These are phyloP conservation scores for Drosophila cognata DNA, from an alignment of 2,888 invertebrate species.

Conservation along the genomic window DNA sequence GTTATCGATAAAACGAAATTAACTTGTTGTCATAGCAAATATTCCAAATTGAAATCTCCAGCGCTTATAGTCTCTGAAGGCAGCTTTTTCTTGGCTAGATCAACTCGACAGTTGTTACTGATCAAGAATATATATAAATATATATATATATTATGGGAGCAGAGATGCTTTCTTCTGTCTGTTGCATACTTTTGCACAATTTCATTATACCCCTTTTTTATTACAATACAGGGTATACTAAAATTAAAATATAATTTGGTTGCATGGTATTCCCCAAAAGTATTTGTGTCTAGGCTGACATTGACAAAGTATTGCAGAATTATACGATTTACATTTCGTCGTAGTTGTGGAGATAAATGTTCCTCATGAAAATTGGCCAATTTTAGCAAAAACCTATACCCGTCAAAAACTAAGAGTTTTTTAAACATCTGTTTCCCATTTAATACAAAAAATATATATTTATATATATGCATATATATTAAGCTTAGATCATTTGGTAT, in stretches of 20 bases:
- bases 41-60: background rate
- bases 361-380: background rate
- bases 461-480: background rate
- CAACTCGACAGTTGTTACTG: background rate
- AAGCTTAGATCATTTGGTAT: background rate
- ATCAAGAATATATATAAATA: background rate
- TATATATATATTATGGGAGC: background rate
- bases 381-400: background rate
- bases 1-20: background rate
- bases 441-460: background rate
- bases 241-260: background rate
- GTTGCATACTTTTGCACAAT: background rate
- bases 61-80: too few relatives aligned
- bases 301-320: background rate
- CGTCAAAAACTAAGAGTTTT: background rate
- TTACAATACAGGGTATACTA: background rate
- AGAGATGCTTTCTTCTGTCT: background rate
- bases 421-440: background rate
- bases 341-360: background rate
- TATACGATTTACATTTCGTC: background rate
- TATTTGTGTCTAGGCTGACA: background rate
- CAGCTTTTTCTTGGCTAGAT: too few relatives aligned
- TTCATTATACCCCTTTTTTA: background rate
- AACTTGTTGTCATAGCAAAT: background rate
- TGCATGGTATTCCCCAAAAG: slow-evolving; percentile 43